Conservation (phyloP, 2,797 vertebrate genomes). For the Chrysolophus pictus region DNA sequence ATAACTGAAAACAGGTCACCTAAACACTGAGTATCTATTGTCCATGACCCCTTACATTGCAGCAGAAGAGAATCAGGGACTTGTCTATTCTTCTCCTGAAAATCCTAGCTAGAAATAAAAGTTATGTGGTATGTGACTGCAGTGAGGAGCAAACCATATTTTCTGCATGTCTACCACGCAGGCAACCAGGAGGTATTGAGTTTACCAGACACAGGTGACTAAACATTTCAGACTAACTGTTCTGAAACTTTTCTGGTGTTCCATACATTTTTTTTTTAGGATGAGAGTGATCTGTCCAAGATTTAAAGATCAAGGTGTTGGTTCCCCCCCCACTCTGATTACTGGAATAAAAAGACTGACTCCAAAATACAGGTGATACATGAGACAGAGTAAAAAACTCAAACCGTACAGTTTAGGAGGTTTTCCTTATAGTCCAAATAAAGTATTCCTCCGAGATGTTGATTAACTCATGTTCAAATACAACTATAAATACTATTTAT, state of each 20-base stretch:
- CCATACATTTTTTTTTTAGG: background rate
- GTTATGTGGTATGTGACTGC: fast-evolving
- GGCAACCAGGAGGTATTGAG: background rate
- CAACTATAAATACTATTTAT: background rate
- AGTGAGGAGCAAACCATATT: background rate
- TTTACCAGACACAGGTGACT: background rate
- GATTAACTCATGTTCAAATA: background rate
- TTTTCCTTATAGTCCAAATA: background rate
- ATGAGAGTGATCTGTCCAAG: background rate
- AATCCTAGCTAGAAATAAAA: background rate
- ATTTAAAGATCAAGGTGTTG: background rate
- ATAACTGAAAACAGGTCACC: background rate
- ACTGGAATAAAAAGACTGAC: background rate
- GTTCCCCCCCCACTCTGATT: background rate
- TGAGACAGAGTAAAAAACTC: background rate
- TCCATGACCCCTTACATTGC: background rate
- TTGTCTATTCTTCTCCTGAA: background rate
- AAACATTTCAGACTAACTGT: background rate
- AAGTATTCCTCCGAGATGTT: background rate
- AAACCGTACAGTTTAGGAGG: background rate
- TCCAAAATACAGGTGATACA: background rate
- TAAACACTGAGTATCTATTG: background rate
- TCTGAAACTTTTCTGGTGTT: background rate
- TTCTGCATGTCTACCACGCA: background rate
- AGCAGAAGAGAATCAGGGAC: background rate